These are phyloP conservation scores for Ganaspis brasiliensis DNA, from an alignment of 2,888 invertebrate genomes.

Conservation along the genomic window DNA sequence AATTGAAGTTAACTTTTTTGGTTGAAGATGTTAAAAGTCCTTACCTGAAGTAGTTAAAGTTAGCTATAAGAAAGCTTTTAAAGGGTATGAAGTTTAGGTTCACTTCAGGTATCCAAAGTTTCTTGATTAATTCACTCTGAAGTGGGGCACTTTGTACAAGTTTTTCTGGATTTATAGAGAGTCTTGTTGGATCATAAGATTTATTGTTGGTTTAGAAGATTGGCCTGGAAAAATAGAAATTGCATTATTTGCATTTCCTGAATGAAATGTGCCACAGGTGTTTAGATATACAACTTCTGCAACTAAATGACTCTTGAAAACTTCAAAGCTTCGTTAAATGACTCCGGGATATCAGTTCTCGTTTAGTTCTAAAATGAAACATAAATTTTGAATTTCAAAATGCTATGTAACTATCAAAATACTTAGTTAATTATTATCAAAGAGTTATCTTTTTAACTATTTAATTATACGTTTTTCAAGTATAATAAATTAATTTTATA, in stretches of 20 bases:
- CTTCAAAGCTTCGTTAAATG: constrained; percentile 22
- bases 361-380: neutral
- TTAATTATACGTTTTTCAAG: too few species aligned
- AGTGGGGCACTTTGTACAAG: constrained; percentile 24
- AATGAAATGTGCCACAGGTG: constrained; percentile 17
- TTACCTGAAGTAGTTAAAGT: constrained; percentile 17
- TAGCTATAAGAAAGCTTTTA: neutral
- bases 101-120: constrained; percentile 31
- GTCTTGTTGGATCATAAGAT: neutral
- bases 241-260: neutral
- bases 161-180: constrained; percentile 26
- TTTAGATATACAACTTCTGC: constrained; percentile 8
- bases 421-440: too few species aligned
- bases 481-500: too few species aligned
- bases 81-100: constrained; percentile 31
- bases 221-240: neutral
- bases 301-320: constrained; percentile 11
- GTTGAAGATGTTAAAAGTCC: neutral
- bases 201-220: neutral
- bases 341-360: neutral
- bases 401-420: too few species aligned
- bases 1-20: neutral
- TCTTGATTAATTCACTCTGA: constrained; percentile 20
- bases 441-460: too few species aligned
- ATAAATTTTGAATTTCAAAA: neutral